phyloP scores from a whole-genome alignment of 2,113 vertebrate species.

The Hiodon tergisus region DNA sequence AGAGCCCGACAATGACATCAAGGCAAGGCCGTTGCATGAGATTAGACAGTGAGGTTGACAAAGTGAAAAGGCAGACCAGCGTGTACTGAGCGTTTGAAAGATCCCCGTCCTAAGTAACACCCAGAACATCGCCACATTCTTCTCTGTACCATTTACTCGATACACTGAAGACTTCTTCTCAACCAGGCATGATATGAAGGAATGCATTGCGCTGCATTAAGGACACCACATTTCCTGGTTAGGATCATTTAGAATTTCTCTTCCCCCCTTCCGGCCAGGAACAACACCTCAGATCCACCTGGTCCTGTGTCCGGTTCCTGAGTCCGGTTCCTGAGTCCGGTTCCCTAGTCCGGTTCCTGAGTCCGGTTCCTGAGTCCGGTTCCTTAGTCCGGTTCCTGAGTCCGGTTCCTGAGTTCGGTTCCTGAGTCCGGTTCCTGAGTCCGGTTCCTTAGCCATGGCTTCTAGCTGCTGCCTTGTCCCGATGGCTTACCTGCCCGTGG shows the following conservation, averaged over 20 bases:
- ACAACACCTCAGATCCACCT: no score
- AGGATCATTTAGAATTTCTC: no score
- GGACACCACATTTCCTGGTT: no score
- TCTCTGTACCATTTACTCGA: background rate
- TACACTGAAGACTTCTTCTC: background rate
- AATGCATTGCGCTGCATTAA: no score
- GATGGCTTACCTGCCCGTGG: background rate
- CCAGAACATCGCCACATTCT: background rate
- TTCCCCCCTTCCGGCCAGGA: no score
- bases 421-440: constrained; percentile 1
- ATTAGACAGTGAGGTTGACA: constrained; percentile 79
- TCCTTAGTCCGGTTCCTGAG: constrained; percentile 1
- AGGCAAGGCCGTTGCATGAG: constrained; percentile 83
- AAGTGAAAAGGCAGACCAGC: constrained; percentile 64
- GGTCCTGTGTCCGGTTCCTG: background rate
- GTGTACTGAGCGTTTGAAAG: background rate
- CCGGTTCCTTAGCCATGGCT: background rate
- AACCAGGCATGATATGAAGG: no score
- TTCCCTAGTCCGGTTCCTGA: constrained; percentile 5
- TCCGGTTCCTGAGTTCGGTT: background rate
- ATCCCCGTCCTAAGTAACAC: background rate
- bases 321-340: constrained; percentile 7
- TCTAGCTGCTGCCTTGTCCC: background rate
- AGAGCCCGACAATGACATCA: constrained; percentile 75
- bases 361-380: background rate